phyloP scores from a whole-genome alignment of 2,113 vertebrate species.

The Spilogale gracilis region DNA sequence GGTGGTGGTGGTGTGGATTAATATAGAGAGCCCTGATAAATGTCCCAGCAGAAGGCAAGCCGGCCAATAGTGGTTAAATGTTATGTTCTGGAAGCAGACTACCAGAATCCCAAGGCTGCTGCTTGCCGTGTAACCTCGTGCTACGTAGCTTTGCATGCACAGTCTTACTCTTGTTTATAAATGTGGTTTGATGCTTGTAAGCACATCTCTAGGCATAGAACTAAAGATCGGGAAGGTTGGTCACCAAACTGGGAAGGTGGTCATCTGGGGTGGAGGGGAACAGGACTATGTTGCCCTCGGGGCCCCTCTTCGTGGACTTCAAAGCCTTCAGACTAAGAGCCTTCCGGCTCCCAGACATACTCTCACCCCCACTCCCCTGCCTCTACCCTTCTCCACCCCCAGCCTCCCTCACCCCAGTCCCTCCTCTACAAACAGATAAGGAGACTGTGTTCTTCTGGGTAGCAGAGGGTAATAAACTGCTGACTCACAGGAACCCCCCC shows the following conservation, averaged over 20 bases:
- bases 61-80: background rate
- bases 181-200: rapidly evolving
- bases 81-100: background rate
- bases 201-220: background rate
- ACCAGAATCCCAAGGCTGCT: background rate
- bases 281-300: background rate
- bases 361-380: no score
- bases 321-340: background rate
- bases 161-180: background rate
- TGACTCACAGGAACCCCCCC: background rate
- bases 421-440: slow-evolving; percentile 30
- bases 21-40: background rate
- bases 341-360: background rate
- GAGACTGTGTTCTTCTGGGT: background rate
- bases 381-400: background rate
- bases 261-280: background rate
- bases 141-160: rapidly evolving
- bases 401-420: no score
- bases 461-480: background rate
- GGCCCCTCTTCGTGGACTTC: background rate
- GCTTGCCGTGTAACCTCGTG: rapidly evolving
- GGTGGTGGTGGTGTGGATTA: background rate
- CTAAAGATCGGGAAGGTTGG: background rate
- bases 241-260: background rate
- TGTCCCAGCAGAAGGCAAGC: background rate